phyloP scores from a whole-genome alignment of 2,888 invertebrate genomes.

The Erebia palarica region DNA sequence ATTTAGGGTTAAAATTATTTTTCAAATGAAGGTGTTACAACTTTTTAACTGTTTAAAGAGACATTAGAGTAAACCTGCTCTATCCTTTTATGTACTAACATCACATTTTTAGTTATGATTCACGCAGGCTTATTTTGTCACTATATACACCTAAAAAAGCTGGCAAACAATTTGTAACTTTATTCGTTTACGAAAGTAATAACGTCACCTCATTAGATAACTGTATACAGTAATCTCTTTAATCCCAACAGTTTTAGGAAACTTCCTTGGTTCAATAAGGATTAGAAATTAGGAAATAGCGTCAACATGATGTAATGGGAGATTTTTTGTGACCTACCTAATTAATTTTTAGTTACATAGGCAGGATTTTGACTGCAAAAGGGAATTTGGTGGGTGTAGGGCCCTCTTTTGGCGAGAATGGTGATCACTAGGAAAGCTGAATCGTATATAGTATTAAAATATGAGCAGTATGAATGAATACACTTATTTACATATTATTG shows the following conservation, averaged over 20 bases:
- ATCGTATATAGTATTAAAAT: too few species aligned
- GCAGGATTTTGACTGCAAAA: too few species aligned
- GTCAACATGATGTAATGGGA: slow-evolving; percentile 28
- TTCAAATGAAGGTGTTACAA: too few species aligned
- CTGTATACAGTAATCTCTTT: slow-evolving; percentile 40
- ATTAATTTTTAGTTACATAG: not conserved
- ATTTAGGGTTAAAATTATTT: not conserved
- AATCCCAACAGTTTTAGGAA: slow-evolving; percentile 45
- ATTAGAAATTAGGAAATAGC: slow-evolving; percentile 23
- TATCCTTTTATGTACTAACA: not conserved
- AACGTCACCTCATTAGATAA: slow-evolving; percentile 40
- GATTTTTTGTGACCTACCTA: slow-evolving; percentile 13
- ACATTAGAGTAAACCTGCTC: not conserved
- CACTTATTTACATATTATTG: too few species aligned
- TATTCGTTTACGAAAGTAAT: slow-evolving; percentile 20
- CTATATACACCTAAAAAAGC: slow-evolving; percentile 11
- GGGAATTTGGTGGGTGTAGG: too few species aligned
- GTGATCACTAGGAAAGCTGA: too few species aligned
- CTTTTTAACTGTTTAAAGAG: too few species aligned
- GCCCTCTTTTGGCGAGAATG: too few species aligned
- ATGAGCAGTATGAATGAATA: too few species aligned
- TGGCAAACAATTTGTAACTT: slow-evolving; percentile 29
- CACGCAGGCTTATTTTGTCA: slow-evolving; percentile 22
- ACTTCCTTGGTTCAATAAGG: slow-evolving; percentile 29
- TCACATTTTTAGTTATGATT: slow-evolving; percentile 8